Percentiles rank a stretch among this genome's conserved stretches.
Evolutionary conservation across 1,140 invertebrate genomes (phyloP).

Genomic region (Ridgeia piscesae): DNA sequence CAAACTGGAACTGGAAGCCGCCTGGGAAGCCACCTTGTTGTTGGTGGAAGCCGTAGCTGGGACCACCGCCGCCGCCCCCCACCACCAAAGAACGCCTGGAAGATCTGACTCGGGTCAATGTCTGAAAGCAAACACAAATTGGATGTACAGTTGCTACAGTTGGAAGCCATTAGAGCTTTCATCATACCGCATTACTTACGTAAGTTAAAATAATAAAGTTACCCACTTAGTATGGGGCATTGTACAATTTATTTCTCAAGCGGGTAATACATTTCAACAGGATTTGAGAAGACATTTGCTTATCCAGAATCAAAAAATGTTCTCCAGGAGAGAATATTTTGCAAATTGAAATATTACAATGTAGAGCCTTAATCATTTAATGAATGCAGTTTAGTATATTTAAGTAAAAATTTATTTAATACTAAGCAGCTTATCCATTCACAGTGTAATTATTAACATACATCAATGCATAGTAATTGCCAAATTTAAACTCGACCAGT

Average conservation of each 20-base stretch:
- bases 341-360: background rate
- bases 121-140: conserved; percentile 55
- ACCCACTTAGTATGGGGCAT: background rate
- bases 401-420: no score
- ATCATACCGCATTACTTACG: background rate
- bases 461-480: no score
- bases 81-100: conserved; percentile 76
- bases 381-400: background rate
- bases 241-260: background rate
- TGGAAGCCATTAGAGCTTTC: background rate
- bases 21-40: conserved; percentile 54
- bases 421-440: no score
- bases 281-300: no score
- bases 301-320: background rate
- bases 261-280: background rate
- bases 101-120: conserved; percentile 76
- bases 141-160: background rate
- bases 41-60: conserved; percentile 29
- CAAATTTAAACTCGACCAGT: conserved; percentile 1
- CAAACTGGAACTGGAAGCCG: conserved; percentile 71
- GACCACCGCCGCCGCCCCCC: conserved; percentile 35
- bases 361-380: background rate
- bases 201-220: no score
- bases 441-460: no score
- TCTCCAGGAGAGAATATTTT: background rate